A percentile compares a stretch with the other conserved stretches of the same genome.
phyloP scores from a whole-genome alignment of 2,113 vertebrate genomes.

The Tiliqua scincoides region DNA sequence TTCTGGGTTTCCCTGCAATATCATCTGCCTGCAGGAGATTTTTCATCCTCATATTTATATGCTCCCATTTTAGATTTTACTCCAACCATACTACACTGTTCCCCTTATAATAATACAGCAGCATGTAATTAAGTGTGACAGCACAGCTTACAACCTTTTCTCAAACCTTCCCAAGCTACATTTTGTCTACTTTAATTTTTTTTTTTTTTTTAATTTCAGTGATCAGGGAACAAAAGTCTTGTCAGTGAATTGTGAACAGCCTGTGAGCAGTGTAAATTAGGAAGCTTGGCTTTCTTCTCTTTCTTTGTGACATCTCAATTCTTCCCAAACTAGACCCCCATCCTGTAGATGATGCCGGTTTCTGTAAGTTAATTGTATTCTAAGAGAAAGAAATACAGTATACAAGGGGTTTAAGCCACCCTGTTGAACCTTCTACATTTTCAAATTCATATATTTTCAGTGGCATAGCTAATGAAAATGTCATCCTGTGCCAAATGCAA shows the following conservation, averaged over 20 bases:
- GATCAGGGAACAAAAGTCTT: slow-evolving; percentile 12
- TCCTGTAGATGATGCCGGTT: neutral
- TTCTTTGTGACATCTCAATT: neutral
- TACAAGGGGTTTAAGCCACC: neutral
- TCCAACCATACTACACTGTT: slow-evolving; percentile 1
- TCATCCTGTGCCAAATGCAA: no score
- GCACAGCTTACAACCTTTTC: slow-evolving; percentile 27
- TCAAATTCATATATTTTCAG: neutral
- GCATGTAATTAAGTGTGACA: slow-evolving; percentile 28
- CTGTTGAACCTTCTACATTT: neutral
- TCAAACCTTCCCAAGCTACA: neutral
- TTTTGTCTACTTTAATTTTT: neutral
- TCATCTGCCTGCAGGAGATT: neutral
- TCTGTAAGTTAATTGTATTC: slow-evolving; percentile 6
- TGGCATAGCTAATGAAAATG: no score
- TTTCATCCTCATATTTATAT: neutral
- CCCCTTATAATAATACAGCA: neutral
- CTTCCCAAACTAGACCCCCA: slow-evolving; percentile 2
- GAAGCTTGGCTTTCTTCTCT: neutral
- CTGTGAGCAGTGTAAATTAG: neutral
- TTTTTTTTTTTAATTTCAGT: neutral
- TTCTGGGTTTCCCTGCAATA: neutral
- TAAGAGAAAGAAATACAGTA: neutral
- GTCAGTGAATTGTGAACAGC: neutral
- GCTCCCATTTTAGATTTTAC: neutral